These are phyloP conservation scores for Gymnothorax javanicus DNA, from an alignment of 2,797 vertebrate species.

Conservation along the genomic window DNA sequence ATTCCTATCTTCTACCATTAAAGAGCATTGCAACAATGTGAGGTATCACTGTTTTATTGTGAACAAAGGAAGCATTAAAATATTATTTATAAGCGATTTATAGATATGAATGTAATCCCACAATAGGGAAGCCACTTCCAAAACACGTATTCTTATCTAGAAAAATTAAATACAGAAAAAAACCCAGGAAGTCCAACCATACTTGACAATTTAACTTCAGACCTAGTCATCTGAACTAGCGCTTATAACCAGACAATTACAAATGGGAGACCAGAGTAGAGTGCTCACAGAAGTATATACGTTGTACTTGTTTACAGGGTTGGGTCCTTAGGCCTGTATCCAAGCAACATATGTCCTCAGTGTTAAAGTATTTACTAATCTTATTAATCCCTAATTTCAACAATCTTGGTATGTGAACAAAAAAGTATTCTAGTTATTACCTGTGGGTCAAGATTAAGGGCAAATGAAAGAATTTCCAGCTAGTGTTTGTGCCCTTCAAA, in stretches of 20 bases:
- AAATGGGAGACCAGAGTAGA: not conserved
- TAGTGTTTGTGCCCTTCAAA: not conserved
- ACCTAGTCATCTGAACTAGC: not conserved
- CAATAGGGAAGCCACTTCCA: not conserved
- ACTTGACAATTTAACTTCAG: not conserved
- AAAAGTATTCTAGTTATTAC: not conserved
- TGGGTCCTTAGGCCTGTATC: not conserved
- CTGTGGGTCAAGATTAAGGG: not conserved
- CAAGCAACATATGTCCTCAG: not conserved
- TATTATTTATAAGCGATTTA: not conserved
- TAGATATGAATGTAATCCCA: not conserved
- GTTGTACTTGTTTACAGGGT: not conserved
- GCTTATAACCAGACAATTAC: not conserved
- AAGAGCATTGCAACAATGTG: not conserved
- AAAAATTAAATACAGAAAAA: not conserved
- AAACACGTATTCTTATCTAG: not conserved
- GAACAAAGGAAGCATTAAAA: not conserved
- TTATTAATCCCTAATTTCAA: not conserved
- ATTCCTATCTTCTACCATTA: not conserved
- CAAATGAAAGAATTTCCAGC: not conserved
- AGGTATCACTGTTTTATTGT: constrained; percentile 23
- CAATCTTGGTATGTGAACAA: not conserved
- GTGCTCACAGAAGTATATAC: not conserved
- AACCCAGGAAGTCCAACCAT: not conserved
- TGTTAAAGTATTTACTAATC: not conserved